These are phyloP conservation scores for Rhizomys pruinosus DNA, from an alignment of 2,113 vertebrate species.

Conservation along the genomic window DNA sequence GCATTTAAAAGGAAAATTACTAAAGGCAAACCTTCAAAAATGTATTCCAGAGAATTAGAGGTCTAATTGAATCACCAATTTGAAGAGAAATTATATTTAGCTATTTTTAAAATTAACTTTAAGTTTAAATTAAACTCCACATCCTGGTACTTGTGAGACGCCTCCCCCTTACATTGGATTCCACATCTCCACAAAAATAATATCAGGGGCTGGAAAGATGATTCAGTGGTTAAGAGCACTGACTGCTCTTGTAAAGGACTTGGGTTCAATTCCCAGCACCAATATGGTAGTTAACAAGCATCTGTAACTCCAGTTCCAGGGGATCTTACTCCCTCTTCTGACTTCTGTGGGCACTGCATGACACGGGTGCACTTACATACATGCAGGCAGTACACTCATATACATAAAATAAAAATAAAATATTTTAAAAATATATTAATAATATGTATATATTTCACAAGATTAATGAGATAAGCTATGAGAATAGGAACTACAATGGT, in stretches of 20 bases:
- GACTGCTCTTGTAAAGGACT: too few species aligned
- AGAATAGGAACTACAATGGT: background rate
- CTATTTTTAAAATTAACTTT: slow-evolving; percentile 3
- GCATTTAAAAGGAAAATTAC: background rate
- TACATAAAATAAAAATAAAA: too few species aligned
- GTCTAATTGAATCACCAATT: background rate
- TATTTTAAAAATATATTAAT: too few species aligned
- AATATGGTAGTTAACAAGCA: too few species aligned
- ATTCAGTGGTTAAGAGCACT: too few species aligned
- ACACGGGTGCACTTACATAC: too few species aligned
- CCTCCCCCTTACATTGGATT: background rate
- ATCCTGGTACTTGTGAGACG: background rate
- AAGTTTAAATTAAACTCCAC: background rate
- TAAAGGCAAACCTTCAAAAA: background rate
- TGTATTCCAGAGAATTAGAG: background rate
- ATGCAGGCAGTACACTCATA: too few species aligned
- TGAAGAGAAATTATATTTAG: background rate
- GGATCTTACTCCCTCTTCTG: too few species aligned
- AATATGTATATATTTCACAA: background rate
- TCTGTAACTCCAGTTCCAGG: too few species aligned
- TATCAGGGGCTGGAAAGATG: too few species aligned
- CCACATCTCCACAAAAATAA: background rate
- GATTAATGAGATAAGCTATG: background rate
- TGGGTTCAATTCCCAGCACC: too few species aligned
- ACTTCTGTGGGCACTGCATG: too few species aligned